These are phyloP conservation scores for Sceloporus tristichus DNA, from an alignment of 2,113 vertebrate species.

Conservation along the genomic window DNA sequence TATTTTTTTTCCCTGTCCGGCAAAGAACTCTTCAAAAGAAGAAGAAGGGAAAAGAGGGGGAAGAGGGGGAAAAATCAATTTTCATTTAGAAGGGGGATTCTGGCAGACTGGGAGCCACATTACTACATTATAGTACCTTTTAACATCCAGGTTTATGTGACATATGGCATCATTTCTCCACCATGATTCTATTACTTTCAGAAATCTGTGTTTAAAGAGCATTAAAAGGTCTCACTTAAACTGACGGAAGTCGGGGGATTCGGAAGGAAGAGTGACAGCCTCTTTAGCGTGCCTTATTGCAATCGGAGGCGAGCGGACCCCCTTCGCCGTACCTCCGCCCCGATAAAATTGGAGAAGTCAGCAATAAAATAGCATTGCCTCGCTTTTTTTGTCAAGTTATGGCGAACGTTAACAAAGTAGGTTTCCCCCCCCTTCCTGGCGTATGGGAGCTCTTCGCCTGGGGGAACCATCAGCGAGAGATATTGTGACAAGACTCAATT, in stretches of 20 bases:
- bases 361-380: background rate
- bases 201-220: slow-evolving; percentile 54
- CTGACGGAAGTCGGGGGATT: slow-evolving; percentile 36
- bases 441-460: background rate
- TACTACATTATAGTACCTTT: slow-evolving; percentile 40
- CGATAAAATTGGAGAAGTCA: background rate
- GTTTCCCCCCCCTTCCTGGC: background rate
- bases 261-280: background rate
- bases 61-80: slow-evolving; percentile 71
- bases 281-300: background rate
- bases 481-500: background rate
- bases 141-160: slow-evolving; percentile 56
- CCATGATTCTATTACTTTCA: slow-evolving; percentile 60
- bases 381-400: slow-evolving; percentile 29
- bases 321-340: background rate
- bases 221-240: slow-evolving; percentile 46
- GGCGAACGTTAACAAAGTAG: slow-evolving; percentile 18
- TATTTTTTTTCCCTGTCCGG: too few relatives aligned
- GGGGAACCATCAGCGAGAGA: background rate
- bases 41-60: slow-evolving; percentile 46
- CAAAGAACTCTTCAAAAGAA: slow-evolving; percentile 27
- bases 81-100: slow-evolving; percentile 68
- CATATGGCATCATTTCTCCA: slow-evolving; percentile 62
- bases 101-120: slow-evolving; percentile 50
- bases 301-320: fast-evolving